A percentile compares a stretch with the other conserved stretches of the same genome.
Evolutionary conservation across 2,113 vertebrate species (phyloP).

Genomic region (Monarcha castaneiventris): DNA sequence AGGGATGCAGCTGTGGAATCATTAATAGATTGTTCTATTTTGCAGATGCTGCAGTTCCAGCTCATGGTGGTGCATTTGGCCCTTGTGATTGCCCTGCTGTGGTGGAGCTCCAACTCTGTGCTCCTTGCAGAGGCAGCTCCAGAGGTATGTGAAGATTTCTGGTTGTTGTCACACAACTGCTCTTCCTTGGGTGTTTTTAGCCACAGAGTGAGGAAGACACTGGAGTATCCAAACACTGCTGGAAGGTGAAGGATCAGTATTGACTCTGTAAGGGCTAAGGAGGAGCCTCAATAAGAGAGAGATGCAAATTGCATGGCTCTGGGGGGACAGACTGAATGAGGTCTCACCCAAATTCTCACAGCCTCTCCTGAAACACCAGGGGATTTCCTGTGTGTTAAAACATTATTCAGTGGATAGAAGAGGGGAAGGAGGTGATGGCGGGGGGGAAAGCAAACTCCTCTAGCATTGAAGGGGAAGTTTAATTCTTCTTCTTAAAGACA

Average conservation of each 20-base stretch:
- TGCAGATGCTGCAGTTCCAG: slow-evolving; percentile 74
- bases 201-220: neutral
- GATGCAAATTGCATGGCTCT: neutral
- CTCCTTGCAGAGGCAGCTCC: slow-evolving; percentile 4
- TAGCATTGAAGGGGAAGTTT: neutral
- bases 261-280: neutral
- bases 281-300: neutral
- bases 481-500: neutral
- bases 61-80: slow-evolving; percentile 32
- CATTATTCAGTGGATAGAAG: neutral
- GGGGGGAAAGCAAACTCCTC: neutral
- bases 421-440: neutral
- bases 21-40: neutral
- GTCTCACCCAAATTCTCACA: neutral
- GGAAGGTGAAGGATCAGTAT: neutral
- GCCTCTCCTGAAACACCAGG: neutral
- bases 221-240: neutral
- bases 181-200: neutral
- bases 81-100: slow-evolving; percentile 57
- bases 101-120: slow-evolving; percentile 43
- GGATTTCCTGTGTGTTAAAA: neutral
- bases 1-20: neutral
- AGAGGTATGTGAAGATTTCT: slow-evolving; percentile 57
- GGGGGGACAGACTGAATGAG: neutral
- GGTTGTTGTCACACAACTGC: neutral